Percentiles rank a stretch among this genome's conserved stretches.
These are phyloP conservation scores for Astropecten irregularis DNA, from an alignment of 53 echinoderm and acorn worm species.

Conservation along the genomic window DNA sequence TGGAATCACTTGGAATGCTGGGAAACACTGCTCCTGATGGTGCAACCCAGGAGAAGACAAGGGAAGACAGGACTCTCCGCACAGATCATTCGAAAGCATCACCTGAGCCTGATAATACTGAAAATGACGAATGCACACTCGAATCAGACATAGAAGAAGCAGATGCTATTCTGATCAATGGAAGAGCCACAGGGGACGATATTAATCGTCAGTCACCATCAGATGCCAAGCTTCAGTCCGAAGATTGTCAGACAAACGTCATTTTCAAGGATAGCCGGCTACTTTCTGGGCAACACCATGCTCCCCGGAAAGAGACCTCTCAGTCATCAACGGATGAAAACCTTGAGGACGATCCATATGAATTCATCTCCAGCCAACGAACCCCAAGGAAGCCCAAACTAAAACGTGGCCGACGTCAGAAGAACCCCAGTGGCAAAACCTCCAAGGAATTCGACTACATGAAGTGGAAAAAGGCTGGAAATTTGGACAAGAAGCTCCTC, in stretches of 20 bases:
- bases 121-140: not conserved
- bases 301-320: not conserved
- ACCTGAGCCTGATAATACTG: not conserved
- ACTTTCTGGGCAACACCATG: no score
- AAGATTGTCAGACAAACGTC: no score
- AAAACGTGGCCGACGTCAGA: slow-evolving; percentile 47
- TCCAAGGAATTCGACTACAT: slow-evolving; percentile 51
- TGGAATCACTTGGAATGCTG: slow-evolving; percentile 24
- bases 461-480: slow-evolving; percentile 33
- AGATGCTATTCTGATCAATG: no score
- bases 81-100: not conserved
- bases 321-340: not conserved
- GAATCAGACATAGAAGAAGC: not conserved
- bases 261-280: no score
- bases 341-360: slow-evolving; percentile 75
- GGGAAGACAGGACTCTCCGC: not conserved
- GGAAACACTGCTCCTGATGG: slow-evolving; percentile 16
- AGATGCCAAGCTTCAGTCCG: no score
- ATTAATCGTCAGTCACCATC: no score
- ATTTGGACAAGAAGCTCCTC: slow-evolving; percentile 1
- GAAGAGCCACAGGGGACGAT: no score
- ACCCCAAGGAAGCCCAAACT: slow-evolving; percentile 81
- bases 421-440: slow-evolving; percentile 46
- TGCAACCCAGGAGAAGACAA: not conserved
- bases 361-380: slow-evolving; percentile 90